These are phyloP conservation scores for Chrysocyon brachyurus DNA, from an alignment of 2,797 vertebrate genomes.

Conservation along the genomic window DNA sequence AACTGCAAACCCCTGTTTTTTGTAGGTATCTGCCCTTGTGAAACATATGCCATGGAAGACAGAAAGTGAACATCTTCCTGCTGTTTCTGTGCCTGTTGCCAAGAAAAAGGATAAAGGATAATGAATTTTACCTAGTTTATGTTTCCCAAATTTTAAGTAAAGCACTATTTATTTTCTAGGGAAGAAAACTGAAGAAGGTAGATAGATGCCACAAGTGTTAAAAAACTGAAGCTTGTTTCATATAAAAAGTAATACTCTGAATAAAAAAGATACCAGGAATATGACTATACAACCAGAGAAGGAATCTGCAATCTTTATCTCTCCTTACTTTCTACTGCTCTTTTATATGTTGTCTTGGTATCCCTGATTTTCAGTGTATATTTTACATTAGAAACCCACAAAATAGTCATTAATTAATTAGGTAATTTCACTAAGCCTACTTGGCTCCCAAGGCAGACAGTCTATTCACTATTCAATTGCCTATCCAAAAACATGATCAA, in stretches of 20 bases:
- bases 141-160: not conserved
- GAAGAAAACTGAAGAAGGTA: not conserved
- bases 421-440: not conserved
- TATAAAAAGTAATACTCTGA: not conserved
- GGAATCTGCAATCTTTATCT: not conserved
- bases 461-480: not conserved
- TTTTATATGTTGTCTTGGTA: not conserved
- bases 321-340: not conserved
- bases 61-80: not conserved
- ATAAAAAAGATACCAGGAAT: not conserved
- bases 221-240: not conserved
- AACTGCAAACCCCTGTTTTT: not conserved
- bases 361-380: not conserved
- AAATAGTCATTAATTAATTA: not conserved
- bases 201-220: not conserved
- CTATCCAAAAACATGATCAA: not conserved
- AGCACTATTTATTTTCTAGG: not conserved
- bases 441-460: not conserved
- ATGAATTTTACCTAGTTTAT: not conserved
- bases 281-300: not conserved
- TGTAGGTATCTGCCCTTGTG: not conserved
- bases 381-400: not conserved
- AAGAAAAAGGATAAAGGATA: not conserved
- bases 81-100: not conserved
- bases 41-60: not conserved